phyloP scores from a whole-genome alignment of 2,888 invertebrate genomes.

The Hoplodrina blanda region DNA sequence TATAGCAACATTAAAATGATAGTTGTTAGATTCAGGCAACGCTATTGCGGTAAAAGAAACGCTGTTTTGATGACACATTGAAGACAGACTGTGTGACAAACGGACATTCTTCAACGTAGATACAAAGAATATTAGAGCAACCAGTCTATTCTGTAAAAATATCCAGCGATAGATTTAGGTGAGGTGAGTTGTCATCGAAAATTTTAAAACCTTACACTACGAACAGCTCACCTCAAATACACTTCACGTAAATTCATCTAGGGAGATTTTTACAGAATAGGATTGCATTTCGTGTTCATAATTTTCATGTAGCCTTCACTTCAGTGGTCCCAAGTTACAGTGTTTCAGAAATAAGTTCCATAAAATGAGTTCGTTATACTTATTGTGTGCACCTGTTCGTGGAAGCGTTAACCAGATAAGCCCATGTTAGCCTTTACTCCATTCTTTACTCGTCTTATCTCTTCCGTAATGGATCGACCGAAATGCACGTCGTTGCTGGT shows the following conservation, averaged over 20 bases:
- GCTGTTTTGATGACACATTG: constrained; percentile 20
- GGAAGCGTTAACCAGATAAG: constrained; percentile 66
- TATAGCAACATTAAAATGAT: constrained; percentile 40
- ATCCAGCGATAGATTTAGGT: no score
- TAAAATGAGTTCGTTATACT: constrained; percentile 64
- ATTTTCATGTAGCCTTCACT: not conserved
- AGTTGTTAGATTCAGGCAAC: constrained; percentile 31
- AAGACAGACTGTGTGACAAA: constrained; percentile 39
- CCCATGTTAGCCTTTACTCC: constrained; percentile 64
- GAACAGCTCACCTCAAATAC: no score
- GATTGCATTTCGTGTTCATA: not conserved
- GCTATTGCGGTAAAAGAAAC: constrained; percentile 30
- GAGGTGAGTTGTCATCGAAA: no score
- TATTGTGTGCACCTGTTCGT: constrained; percentile 59
- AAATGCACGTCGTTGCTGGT: constrained; percentile 34
- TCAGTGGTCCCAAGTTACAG: not conserved
- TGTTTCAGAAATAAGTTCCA: constrained; percentile 61
- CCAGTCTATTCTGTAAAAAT: not conserved
- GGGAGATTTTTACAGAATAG: no score
- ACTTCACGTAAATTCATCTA: no score
- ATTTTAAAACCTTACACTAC: no score
- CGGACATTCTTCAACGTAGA: not conserved
- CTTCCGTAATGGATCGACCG: constrained; percentile 69
- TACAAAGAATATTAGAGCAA: not conserved
- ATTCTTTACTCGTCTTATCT: constrained; percentile 80